A percentile compares a stretch with the other conserved stretches of the same genome.
Conservation (phyloP, 2,888 invertebrate species). For the Lithophane socia region DNA sequence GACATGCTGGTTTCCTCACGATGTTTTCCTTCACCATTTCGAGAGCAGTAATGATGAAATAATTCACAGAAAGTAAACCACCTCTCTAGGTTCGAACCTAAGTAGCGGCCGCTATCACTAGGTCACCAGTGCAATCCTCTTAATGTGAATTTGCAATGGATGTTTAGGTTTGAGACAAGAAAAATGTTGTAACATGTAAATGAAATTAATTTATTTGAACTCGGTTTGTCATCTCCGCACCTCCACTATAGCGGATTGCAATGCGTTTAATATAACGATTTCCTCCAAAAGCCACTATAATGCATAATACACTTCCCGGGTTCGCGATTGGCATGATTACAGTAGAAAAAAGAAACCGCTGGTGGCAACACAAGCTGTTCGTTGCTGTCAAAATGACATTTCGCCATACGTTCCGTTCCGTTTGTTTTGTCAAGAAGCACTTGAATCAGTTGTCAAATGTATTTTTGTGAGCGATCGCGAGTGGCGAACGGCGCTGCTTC, state of each 20-base stretch:
- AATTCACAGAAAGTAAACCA: no score
- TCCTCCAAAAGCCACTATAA: background rate
- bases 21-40: no score
- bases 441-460: constrained; percentile 73
- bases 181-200: background rate
- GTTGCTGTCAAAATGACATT: constrained; percentile 56
- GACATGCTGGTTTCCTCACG: no score
- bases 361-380: constrained; percentile 13
- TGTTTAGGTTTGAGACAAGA: background rate
- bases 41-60: no score
- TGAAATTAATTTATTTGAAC: background rate
- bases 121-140: background rate
- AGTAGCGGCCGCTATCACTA: background rate
- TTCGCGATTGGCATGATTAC: background rate
- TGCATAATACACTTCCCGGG: background rate
- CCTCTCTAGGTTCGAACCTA: background rate
- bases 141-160: background rate
- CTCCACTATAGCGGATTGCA: background rate
- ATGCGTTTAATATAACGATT: background rate
- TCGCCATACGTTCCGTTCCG: constrained; percentile 47
- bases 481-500: constrained; percentile 52
- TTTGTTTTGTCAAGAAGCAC: constrained; percentile 60
- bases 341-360: background rate
- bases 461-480: constrained; percentile 62
- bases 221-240: background rate